Evolutionary conservation across 1,140 invertebrate genomes (phyloP).

Genomic region (Metaphire vulgaris): DNA sequence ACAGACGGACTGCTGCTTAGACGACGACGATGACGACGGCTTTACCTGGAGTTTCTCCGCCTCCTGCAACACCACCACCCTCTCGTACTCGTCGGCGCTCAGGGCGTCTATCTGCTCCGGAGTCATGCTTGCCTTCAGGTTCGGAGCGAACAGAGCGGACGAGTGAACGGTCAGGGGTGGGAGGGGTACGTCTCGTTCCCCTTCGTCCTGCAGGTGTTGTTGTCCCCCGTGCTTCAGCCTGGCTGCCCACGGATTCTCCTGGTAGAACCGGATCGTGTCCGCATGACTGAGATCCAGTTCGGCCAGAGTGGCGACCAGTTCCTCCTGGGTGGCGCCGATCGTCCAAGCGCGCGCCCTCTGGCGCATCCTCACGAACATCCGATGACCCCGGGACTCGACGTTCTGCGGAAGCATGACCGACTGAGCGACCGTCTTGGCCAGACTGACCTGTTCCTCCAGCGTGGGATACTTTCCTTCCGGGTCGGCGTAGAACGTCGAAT

Average conservation of each 20-base stretch:
- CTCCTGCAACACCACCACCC: slow-evolving; percentile 19
- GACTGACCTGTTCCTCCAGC: slow-evolving; percentile 86
- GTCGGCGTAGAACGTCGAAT: slow-evolving; percentile 78
- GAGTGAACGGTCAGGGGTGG: neutral
- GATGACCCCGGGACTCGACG: slow-evolving; percentile 83
- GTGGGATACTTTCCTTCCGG: slow-evolving; percentile 78
- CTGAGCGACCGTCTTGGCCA: slow-evolving; percentile 80
- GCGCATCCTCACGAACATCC: slow-evolving; percentile 90
- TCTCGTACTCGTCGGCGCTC: slow-evolving; percentile 26
- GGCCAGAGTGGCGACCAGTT: neutral
- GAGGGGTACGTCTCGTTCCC: neutral
- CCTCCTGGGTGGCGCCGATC: slow-evolving; percentile 64
- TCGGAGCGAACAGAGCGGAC: neutral
- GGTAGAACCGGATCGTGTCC: slow-evolving; percentile 23
- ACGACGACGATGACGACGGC: slow-evolving; percentile 54
- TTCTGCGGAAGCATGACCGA: slow-evolving; percentile 87
- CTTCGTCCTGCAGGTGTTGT: neutral
- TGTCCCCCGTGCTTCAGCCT: neutral
- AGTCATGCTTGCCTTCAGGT: slow-evolving; percentile 34
- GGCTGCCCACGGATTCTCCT: slow-evolving; percentile 29
- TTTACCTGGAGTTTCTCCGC: slow-evolving; percentile 57
- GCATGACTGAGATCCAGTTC: neutral
- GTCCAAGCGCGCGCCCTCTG: slow-evolving; percentile 89
- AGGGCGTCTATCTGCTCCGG: slow-evolving; percentile 11
- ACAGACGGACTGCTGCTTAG: too few species aligned